Base-by-base conservation (phyloP, 2,888 invertebrate genomes). In the Spodoptera picta region DNA sequence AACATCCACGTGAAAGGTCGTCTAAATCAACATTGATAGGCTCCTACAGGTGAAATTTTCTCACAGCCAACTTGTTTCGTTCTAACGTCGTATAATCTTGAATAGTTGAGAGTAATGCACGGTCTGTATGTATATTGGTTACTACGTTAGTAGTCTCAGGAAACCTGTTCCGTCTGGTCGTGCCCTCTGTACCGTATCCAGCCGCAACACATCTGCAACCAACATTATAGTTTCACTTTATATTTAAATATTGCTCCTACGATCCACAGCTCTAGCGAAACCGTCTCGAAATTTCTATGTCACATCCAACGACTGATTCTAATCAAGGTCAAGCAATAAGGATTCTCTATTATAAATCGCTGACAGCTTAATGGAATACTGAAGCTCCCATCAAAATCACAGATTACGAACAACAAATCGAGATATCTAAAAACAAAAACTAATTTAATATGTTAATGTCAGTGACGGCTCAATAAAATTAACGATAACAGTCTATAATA, bases 71-170 rank as follows among this genome's bases (percentile, higher is more conserved):
- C 84, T 79, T 83, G 79, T 83, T 80, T 71, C 73, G 74, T 77
- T 83, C 84, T 82, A 84, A 85, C 83, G 85, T 87, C 79, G 84
- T 89, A 88, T 90, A 91, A 92, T 90, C 90, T 90, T 84, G 81
- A 73, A 78, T 78, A 78, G 69, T 75, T 61, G 73, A 79, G 79
- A 86, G 89, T 88, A 86, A 85, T 83, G 83, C 86, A 84, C 84
- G 89, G 86, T 87, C 85, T 83, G 87, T 89, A 91, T 90, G 91
- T 92, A 92, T 93, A 92, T 92, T 93, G 92, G 93, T 93, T 91
- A 92, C 90, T 93, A 90, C 91, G 90, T 83, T 92, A 91, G 90
- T 92, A 92, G 92, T 88, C 87, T 73, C 88, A 84, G 82, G 78
- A 90, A 94, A 94, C 94, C 93, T 89, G 94, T 94, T 91, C 85